Conservation (phyloP, 1,140 invertebrate species). For the Tribolium castaneum region DNA sequence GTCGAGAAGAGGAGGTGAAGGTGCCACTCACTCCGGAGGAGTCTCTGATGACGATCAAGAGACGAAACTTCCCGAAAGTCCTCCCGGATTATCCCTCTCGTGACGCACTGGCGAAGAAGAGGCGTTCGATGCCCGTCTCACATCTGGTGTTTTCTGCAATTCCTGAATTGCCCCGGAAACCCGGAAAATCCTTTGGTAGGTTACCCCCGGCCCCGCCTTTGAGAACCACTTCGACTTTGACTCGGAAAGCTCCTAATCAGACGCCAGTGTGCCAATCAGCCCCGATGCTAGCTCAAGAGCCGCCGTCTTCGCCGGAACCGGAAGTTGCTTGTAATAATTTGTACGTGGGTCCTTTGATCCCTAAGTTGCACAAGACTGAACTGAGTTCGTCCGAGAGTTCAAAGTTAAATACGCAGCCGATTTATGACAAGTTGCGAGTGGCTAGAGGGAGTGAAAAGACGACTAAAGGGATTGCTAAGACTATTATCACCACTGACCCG, state of each 20-base stretch:
- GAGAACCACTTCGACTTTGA: constrained; percentile 72
- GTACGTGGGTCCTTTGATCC: constrained; percentile 67
- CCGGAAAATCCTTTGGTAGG: constrained; percentile 63
- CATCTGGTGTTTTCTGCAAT: constrained; percentile 64
- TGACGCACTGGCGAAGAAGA: constrained; percentile 63
- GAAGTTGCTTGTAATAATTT: constrained; percentile 66
- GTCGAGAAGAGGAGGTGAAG: constrained; percentile 66
- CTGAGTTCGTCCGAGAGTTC: constrained; percentile 17
- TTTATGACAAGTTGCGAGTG: constrained; percentile 54
- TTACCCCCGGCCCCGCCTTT: constrained; percentile 75
- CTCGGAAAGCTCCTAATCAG: constrained; percentile 61
- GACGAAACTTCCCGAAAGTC: constrained; percentile 85
- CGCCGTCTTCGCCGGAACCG: constrained; percentile 61
- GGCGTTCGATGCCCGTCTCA: constrained; percentile 68
- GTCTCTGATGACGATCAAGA: constrained; percentile 77
- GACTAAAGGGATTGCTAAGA: constrained; percentile 49
- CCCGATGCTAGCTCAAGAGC: constrained; percentile 64
- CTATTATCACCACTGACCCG: constrained; percentile 57
- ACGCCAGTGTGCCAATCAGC: constrained; percentile 60
- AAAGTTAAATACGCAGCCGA: constrained; percentile 50
- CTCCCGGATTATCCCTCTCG: constrained; percentile 76
- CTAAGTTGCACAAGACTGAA: constrained; percentile 52
- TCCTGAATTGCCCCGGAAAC: constrained; percentile 59
- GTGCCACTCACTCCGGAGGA: constrained; percentile 73
- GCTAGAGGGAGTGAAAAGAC: not conserved